Evolutionary conservation across 2,113 vertebrate species (phyloP).

Genomic region (Vulpes lagopus): DNA sequence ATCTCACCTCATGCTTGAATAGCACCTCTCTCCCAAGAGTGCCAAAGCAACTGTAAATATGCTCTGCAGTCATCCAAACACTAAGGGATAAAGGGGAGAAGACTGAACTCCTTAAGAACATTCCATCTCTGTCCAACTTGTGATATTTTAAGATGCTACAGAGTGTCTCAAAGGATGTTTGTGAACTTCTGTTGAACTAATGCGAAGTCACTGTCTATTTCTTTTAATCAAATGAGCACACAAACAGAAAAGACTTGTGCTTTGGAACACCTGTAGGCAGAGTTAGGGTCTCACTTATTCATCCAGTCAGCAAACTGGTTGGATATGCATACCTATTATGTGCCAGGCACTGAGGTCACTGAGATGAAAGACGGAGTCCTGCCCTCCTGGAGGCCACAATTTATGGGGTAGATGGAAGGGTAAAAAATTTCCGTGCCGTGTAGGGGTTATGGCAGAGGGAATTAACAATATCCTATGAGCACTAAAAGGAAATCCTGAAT

Average conservation of each 20-base stretch:
- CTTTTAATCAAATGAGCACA: neutral
- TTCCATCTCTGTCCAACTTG: neutral
- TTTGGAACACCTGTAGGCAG: neutral
- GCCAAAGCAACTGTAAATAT: neutral
- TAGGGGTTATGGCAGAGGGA: neutral
- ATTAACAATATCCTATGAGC: neutral
- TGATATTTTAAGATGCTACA: neutral
- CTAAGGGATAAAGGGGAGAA: neutral
- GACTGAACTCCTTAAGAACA: neutral
- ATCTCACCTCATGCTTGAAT: slow-evolving; percentile 36
- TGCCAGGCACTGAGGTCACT: neutral
- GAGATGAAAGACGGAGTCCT: neutral
- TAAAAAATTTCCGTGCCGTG: neutral
- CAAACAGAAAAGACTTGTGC: neutral
- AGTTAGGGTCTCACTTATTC: slow-evolving; percentile 12
- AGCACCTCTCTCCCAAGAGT: slow-evolving; percentile 5
- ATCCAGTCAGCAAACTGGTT: neutral
- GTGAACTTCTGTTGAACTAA: neutral
- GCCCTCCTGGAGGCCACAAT: neutral
- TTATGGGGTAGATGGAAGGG: neutral
- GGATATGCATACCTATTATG: neutral
- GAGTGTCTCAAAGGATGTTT: neutral
- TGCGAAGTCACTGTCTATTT: neutral
- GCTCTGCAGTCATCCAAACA: neutral
- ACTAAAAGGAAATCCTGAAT: neutral